These are phyloP conservation scores for Tupiocoris notatus DNA, from an alignment of 2,888 invertebrate genomes.

Conservation along the genomic window DNA sequence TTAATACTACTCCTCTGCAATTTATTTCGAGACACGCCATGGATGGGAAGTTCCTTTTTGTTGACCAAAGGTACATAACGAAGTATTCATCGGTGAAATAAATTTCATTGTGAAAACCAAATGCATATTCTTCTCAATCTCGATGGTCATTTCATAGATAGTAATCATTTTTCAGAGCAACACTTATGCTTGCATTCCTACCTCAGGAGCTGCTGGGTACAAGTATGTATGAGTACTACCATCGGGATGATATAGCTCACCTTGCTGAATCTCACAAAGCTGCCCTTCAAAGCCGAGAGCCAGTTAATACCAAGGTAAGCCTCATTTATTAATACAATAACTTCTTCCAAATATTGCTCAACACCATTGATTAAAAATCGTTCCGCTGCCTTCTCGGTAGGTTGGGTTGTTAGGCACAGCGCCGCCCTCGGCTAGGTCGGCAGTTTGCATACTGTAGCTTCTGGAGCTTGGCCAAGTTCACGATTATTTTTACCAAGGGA, in stretches of 20 bases:
- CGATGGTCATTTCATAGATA: background rate
- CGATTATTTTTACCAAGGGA: no score
- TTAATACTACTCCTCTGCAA: conserved; percentile 64
- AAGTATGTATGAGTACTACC: conserved; percentile 89
- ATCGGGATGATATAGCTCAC: conserved; percentile 73
- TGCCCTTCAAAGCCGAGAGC: conserved; percentile 65
- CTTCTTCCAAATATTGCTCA: background rate
- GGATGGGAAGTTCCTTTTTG: conserved; percentile 89
- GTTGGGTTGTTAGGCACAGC: no score
- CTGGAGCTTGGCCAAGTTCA: no score
- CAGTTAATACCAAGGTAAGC: conserved; percentile 62
- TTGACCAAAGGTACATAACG: conserved; percentile 89
- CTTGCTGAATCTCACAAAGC: conserved; percentile 82
- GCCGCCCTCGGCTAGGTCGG: no score
- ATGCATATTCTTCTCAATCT: background rate
- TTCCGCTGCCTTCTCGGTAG: no score
- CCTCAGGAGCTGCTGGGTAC: conserved; percentile 91
- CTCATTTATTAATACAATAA: background rate
- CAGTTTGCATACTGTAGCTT: no score
- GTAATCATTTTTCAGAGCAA: conserved; percentile 64
- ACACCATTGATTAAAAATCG: no score
- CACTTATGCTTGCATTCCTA: conserved; percentile 81
- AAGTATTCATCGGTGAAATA: no score
- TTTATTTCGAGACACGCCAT: conserved; percentile 82
- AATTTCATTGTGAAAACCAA: no score